Percentiles rank a stretch among this genome's conserved stretches.
Evolutionary conservation across 2,113 vertebrate genomes (phyloP).

Genomic region (Cryptomyrus ogoouensis): DNA sequence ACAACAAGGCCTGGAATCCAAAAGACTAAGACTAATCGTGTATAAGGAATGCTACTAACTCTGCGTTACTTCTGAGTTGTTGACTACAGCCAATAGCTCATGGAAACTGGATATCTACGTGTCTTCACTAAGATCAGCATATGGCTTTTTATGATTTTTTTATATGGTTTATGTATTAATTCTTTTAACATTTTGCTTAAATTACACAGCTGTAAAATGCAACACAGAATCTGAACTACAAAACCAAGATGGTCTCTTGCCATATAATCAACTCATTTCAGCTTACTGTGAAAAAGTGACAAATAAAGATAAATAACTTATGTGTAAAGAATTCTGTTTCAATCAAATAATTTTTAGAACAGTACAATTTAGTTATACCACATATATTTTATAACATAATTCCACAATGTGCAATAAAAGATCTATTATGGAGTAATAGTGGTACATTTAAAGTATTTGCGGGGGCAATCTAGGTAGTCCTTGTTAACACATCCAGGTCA

Average conservation of each 20-base stretch:
- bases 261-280: background rate
- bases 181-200: background rate
- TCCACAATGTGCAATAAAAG: background rate
- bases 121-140: background rate
- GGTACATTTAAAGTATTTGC: background rate
- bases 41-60: background rate
- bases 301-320: background rate
- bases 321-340: background rate
- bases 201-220: background rate
- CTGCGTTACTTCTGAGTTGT: background rate
- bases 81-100: background rate
- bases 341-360: background rate
- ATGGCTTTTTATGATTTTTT: background rate
- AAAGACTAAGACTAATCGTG: background rate
- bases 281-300: background rate
- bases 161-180: background rate
- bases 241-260: background rate
- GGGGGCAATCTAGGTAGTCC: background rate
- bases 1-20: background rate
- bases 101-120: background rate
- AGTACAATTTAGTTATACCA: background rate
- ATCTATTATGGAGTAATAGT: background rate
- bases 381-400: background rate
- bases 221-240: background rate
- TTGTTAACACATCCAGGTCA: background rate